phyloP scores from a whole-genome alignment of 2,888 invertebrate species.

The Aquatica leii region DNA sequence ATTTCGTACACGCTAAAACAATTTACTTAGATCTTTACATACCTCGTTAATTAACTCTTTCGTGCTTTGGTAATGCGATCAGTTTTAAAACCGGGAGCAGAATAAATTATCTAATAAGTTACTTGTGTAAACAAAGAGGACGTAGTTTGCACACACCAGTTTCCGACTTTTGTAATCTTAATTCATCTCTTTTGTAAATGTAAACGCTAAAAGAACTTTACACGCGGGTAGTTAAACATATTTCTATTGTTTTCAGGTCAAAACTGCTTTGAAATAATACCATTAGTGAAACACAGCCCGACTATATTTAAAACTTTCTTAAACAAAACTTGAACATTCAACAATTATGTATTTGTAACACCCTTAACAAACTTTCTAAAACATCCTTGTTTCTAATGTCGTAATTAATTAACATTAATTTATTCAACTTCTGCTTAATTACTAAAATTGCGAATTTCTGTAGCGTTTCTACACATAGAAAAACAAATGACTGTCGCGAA shows the following conservation, averaged over 20 bases:
- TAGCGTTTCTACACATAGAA: background rate
- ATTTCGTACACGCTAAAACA: slow-evolving; percentile 9
- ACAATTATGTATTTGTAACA: slow-evolving; percentile 17
- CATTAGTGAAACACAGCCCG: slow-evolving; percentile 6
- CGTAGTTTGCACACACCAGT: slow-evolving; percentile 6
- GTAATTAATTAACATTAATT: slow-evolving; percentile 19
- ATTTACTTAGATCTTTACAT: slow-evolving; percentile 1
- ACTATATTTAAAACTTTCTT: slow-evolving; percentile 13
- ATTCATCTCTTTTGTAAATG: background rate
- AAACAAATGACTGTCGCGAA: too few relatives aligned
- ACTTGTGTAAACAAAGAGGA: slow-evolving; percentile 14
- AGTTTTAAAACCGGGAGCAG: slow-evolving; percentile 8
- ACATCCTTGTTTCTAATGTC: slow-evolving; percentile 16
- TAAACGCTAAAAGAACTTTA: slow-evolving; percentile 13
- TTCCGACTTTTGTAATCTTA: slow-evolving; percentile 5
- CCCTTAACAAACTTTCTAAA: slow-evolving; percentile 13
- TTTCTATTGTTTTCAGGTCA: slow-evolving; percentile 7
- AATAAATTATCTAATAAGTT: slow-evolving; percentile 21
- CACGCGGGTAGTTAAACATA: slow-evolving; percentile 15
- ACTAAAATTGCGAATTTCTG: background rate
- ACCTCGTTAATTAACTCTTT: slow-evolving; percentile 18
- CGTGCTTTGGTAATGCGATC: slow-evolving; percentile 13
- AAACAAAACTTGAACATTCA: slow-evolving; percentile 6
- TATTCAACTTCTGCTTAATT: slow-evolving; percentile 17
- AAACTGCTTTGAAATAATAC: slow-evolving; percentile 12